These are phyloP conservation scores for Trinorchestia longiramus DNA, from an alignment of 1,140 invertebrate species.

Conservation along the genomic window DNA sequence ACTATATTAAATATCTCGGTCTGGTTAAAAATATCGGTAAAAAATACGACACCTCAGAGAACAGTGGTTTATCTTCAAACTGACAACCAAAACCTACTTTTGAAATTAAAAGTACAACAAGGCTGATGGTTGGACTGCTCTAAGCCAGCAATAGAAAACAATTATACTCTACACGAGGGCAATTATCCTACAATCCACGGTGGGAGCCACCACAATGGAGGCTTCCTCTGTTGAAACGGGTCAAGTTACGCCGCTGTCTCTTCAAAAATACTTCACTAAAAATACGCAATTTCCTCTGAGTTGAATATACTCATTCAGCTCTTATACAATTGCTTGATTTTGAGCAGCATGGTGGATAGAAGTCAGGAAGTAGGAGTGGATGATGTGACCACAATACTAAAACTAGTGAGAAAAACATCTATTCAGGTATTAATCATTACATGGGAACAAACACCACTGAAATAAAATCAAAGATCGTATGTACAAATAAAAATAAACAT, in stretches of 20 bases:
- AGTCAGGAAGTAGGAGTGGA: not conserved
- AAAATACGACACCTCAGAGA: not conserved
- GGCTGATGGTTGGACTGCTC: not conserved
- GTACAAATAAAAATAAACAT: too few relatives aligned
- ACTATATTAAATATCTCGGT: too few relatives aligned
- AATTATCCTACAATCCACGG: not conserved
- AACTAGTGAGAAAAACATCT: too few relatives aligned
- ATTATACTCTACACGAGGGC: not conserved
- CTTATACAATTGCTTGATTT: not conserved
- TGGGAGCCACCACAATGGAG: not conserved
- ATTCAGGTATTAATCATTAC: too few relatives aligned
- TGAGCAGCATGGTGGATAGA: not conserved
- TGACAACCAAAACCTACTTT: not conserved
- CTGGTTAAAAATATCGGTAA: too few relatives aligned
- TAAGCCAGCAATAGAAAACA: not conserved
- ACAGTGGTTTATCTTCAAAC: not conserved
- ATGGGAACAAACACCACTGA: too few relatives aligned
- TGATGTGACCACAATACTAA: not conserved
- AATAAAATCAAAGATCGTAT: too few relatives aligned
- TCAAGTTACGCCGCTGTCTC: not conserved
- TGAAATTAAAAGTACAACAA: not conserved
- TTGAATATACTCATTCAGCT: not conserved
- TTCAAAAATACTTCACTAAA: not conserved
- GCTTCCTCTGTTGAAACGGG: not conserved
- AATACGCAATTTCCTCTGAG: not conserved